Percentiles rank a stretch among this genome's conserved stretches.
phyloP scores from a whole-genome alignment of 2,888 invertebrate species.

The Campoplex nolae region DNA sequence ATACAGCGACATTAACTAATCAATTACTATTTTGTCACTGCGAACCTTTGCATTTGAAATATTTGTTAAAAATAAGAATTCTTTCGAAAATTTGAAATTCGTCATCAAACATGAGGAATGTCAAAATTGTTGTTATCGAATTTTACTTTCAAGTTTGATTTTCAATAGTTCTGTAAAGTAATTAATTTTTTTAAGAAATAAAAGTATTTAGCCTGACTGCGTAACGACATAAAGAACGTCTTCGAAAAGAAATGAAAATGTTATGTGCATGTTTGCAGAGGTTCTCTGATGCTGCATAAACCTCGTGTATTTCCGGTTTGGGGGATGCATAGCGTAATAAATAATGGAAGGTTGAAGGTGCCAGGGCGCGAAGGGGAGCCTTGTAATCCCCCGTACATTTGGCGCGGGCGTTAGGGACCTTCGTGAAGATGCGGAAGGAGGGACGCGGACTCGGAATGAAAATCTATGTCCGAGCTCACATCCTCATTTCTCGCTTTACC shows the following conservation, averaged over 20 bases:
- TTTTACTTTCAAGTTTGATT: background rate
- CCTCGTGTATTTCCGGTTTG: conserved; percentile 45
- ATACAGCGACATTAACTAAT: background rate
- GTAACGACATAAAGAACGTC: background rate
- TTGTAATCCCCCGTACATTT: conserved; percentile 65
- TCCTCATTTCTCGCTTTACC: conserved; percentile 54
- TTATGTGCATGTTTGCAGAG: background rate
- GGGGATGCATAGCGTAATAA: conserved; percentile 59
- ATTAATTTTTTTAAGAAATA: background rate
- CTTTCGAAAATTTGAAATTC: background rate
- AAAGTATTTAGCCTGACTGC: conserved; percentile 13
- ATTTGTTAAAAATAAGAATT: too few species aligned
- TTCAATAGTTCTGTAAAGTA: background rate
- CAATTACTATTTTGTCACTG: background rate
- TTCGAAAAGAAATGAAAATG: background rate
- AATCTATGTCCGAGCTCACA: conserved; percentile 62
- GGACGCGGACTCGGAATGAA: conserved; percentile 58
- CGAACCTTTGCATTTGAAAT: background rate
- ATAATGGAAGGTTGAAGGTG: conserved; percentile 63
- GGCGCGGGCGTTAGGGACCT: conserved; percentile 45
- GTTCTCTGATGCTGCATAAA: conserved; percentile 40
- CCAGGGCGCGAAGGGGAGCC: conserved; percentile 58
- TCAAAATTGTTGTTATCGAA: background rate
- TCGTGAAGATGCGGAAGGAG: conserved; percentile 12
- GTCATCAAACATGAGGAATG: background rate